phyloP scores from a whole-genome alignment of 2,888 invertebrate species.

The Trachelus troglodyta region DNA sequence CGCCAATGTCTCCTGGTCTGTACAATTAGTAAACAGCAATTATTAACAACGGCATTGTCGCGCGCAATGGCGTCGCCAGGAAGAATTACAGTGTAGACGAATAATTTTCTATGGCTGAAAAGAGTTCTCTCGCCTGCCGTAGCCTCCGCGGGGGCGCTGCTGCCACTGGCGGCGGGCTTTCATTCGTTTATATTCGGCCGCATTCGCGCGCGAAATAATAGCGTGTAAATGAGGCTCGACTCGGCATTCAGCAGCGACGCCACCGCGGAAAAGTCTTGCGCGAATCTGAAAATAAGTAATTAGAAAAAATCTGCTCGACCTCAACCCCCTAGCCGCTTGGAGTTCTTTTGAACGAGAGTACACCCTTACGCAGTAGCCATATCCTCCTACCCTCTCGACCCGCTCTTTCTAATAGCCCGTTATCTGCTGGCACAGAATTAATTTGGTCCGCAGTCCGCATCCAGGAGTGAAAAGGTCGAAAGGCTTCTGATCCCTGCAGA shows the following conservation, averaged over 20 bases:
- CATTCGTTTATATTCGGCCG: conserved; percentile 2
- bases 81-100: conserved; percentile 25
- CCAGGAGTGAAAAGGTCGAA: no score
- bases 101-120: conserved; percentile 24
- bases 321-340: not conserved
- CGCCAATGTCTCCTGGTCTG: conserved; percentile 13
- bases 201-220: conserved; percentile 11
- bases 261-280: conserved; percentile 5
- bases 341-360: no score
- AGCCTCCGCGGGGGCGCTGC: no score
- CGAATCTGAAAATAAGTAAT: conserved; percentile 9
- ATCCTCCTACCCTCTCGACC: conserved; percentile 1
- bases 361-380: no score
- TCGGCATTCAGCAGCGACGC: conserved; percentile 7
- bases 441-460: no score
- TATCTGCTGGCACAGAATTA: conserved; percentile 26
- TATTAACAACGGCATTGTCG: conserved; percentile 38
- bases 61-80: conserved; percentile 11
- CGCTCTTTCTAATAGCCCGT: conserved; percentile 27
- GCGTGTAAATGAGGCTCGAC: conserved; percentile 9
- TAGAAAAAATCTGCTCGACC: conserved; percentile 6
- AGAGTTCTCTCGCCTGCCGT: conserved; percentile 7
- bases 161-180: not conserved
- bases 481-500: no score
- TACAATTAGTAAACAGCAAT: conserved; percentile 35